Base-by-base conservation (phyloP, 1,140 invertebrate species). In the Penaeus vannamei region DNA sequence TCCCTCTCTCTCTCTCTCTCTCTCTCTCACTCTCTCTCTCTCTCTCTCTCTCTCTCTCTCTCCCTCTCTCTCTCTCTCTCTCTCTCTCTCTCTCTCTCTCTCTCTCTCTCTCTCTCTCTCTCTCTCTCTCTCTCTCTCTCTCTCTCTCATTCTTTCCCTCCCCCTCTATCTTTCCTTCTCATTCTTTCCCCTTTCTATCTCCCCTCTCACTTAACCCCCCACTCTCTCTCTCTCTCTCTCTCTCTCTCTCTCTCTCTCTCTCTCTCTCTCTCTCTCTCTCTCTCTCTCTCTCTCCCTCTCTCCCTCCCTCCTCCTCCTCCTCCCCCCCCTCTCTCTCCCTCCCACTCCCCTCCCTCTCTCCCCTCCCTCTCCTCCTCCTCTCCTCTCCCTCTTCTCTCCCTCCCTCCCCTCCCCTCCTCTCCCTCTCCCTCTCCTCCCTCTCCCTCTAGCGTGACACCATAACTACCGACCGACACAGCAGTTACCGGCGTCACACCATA, bases 31-130 rank as follows among this genome's bases (percentile, higher is more conserved):
- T 59, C 20, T 60, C 29, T 82, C 20, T 82, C 20, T 82, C 59
- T n/a, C 26, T 20, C 59, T 60, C 20, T 60, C 46, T 82, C 32
- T 60, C 42, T 82, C 80, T 20, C 42, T 36, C 5, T 3, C 29
- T 82, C 29, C 60, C 80, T 59, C 80, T 10, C 80, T 82, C 80
- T 82, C 80, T 82, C 80, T 82, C 80, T 82, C 80, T 82, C 53
- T 61, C 80, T 82, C 53, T 82, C 80, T 82, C 80, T 82, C 80
- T 82, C 80, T 82, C 53, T 82, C 80, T 82, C 80, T 82, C 53
- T 82, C 82, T 84, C 82, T 84, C 82, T 84, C 82, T 84, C 82
- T 84, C 62, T 84, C 62, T 84, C 2, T 32, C 61, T 19, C 61
- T 64, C 19, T 32, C 29, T 64, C 46, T n/a, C 62, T 64, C 22